phyloP scores from a whole-genome alignment of 2,113 vertebrate species.

The Alaudala cheleensis region DNA sequence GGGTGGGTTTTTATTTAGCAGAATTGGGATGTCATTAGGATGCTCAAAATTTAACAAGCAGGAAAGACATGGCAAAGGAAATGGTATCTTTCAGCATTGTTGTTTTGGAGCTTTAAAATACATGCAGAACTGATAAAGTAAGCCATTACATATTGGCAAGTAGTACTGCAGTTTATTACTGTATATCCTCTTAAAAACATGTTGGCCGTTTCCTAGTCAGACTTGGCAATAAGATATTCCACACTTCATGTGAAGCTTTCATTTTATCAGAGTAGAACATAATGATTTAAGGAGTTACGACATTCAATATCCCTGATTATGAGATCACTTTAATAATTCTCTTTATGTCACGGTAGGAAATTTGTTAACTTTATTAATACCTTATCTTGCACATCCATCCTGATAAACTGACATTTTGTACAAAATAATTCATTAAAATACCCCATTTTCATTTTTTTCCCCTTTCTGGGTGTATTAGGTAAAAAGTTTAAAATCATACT shows the following conservation, averaged over 20 bases:
- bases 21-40: not conserved
- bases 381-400: constrained; percentile 1
- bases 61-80: not conserved
- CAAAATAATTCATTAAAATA: constrained; percentile 4
- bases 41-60: not conserved
- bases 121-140: not conserved
- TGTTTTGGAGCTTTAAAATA: not conserved
- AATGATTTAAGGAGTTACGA: not conserved
- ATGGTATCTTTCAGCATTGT: not conserved
- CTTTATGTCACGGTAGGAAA: not conserved
- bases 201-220: not conserved
- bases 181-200: not conserved
- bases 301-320: constrained; percentile 4
- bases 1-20: not conserved
- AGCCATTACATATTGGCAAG: not conserved
- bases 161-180: not conserved
- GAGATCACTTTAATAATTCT: constrained; percentile 34
- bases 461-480: not conserved
- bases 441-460: not conserved
- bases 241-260: not conserved
- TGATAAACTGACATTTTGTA: not conserved
- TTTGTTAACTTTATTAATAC: constrained; percentile 9
- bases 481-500: not conserved
- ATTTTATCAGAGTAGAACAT: not conserved
- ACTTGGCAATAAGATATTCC: not conserved